Percentiles rank a stretch among this genome's conserved stretches.
These are phyloP conservation scores for Pseudomugil tenellus DNA, from an alignment of 2,797 vertebrate genomes.

Conservation along the genomic window DNA sequence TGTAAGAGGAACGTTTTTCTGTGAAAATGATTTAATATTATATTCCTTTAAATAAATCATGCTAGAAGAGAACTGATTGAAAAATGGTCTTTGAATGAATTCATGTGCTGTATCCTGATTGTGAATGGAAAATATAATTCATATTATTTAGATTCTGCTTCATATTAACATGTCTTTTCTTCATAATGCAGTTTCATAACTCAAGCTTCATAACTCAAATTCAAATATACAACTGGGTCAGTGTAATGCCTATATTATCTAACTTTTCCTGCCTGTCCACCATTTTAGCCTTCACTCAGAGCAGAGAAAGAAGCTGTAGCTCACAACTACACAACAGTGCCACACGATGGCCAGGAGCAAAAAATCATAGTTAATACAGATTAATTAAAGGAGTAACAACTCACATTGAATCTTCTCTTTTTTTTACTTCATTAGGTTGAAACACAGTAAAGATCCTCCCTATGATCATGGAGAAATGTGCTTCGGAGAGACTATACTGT, in stretches of 20 bases:
- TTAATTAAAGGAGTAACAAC: constrained; percentile 26
- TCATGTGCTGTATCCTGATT: constrained; percentile 30
- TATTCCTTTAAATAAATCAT: constrained; percentile 52
- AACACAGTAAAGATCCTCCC: not conserved
- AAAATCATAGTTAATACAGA: constrained; percentile 39
- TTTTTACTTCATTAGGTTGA: not conserved
- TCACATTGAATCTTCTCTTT: not conserved
- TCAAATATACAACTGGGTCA: constrained; percentile 2
- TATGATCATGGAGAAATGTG: not conserved
- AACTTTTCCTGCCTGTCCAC: constrained; percentile 47
- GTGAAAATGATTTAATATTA: constrained; percentile 44
- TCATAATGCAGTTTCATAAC: constrained; percentile 16
- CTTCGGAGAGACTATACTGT: not conserved
- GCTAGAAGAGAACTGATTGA: constrained; percentile 27
- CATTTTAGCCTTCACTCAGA: constrained; percentile 53
- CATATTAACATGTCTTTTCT: constrained; percentile 20
- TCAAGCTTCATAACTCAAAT: constrained; percentile 33
- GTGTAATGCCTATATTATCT: not conserved
- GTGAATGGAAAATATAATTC: constrained; percentile 33
- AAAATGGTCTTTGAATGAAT: constrained; percentile 32
- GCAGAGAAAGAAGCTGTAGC: constrained; percentile 28
- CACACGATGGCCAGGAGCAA: constrained; percentile 76
- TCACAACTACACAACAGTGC: constrained; percentile 74
- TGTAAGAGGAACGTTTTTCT: constrained; percentile 39
- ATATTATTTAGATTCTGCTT: constrained; percentile 19